Conservation (phyloP, 2,888 invertebrate species). For the Agrochola lota region DNA sequence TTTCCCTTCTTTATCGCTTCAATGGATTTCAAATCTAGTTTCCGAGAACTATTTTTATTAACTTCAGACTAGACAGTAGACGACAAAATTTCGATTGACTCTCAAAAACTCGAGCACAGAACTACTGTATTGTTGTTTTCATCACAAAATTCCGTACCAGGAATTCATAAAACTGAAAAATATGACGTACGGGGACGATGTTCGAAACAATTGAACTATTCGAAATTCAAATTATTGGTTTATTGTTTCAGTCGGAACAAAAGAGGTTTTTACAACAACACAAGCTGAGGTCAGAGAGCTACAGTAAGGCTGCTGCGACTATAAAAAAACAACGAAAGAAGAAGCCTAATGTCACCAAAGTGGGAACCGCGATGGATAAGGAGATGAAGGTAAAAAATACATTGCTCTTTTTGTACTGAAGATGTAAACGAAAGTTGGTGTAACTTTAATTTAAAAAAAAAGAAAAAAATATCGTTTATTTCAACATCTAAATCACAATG, state of each 20-base stretch:
- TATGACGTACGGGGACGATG: constrained; percentile 8
- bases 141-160: constrained; percentile 13
- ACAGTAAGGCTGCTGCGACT: constrained; percentile 96
- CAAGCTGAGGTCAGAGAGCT: constrained; percentile 97
- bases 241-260: constrained; percentile 94
- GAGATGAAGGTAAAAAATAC: constrained; percentile 94
- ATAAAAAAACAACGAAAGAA: constrained; percentile 98
- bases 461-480: too few species aligned
- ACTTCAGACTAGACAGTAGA: neutral
- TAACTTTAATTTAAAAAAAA: neutral
- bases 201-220: constrained; percentile 37
- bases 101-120: constrained; percentile 20
- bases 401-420: constrained; percentile 7
- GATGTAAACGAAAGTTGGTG: neutral
- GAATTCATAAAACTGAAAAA: constrained; percentile 29
- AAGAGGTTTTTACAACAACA: constrained; percentile 98
- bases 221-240: constrained; percentile 33
- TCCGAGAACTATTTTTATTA: constrained; percentile 20
- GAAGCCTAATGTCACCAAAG: constrained; percentile 95
- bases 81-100: constrained; percentile 33
- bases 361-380: constrained; percentile 96
- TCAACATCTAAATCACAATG: too few species aligned
- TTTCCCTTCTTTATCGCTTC: neutral
- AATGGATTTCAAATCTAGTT: constrained; percentile 27
- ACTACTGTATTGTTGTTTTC: constrained; percentile 14